These are phyloP conservation scores for Ahaetulla prasina DNA, from an alignment of 2,113 vertebrate species.

Conservation along the genomic window DNA sequence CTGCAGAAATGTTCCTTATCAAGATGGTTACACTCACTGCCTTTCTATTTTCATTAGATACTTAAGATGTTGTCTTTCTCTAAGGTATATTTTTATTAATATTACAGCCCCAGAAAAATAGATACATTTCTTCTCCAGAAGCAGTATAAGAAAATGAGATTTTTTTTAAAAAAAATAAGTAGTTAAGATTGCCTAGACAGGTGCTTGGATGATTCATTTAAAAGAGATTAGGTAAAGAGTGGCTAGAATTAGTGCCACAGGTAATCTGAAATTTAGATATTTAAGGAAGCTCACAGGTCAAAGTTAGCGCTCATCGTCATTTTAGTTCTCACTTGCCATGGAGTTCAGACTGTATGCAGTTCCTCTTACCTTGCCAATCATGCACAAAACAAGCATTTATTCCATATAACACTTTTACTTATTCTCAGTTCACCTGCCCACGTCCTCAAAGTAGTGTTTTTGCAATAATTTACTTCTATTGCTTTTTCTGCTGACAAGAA, in stretches of 20 bases:
- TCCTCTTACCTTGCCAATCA: neutral
- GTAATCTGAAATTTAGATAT: neutral
- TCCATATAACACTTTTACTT: neutral
- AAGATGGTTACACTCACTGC: neutral
- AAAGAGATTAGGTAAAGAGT: neutral
- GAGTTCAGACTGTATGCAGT: neutral
- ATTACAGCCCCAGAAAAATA: neutral
- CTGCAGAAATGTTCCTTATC: neutral
- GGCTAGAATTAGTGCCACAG: neutral
- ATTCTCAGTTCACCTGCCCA: neutral
- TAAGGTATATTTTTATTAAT: neutral
- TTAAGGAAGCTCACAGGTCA: neutral
- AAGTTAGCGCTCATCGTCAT: neutral
- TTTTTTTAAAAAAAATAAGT: neutral
- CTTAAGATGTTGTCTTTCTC: neutral
- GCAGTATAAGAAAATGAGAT: neutral
- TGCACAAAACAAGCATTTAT: neutral
- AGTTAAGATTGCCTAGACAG: neutral
- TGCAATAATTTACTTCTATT: neutral
- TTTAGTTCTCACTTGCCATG: neutral
- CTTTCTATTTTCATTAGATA: neutral
- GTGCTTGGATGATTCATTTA: neutral
- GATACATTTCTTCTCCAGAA: neutral
- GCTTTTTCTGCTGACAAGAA: neutral
- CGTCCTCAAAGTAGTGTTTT: neutral